phyloP scores from a whole-genome alignment of 2,113 vertebrate genomes.

The Xiphias gladius region DNA sequence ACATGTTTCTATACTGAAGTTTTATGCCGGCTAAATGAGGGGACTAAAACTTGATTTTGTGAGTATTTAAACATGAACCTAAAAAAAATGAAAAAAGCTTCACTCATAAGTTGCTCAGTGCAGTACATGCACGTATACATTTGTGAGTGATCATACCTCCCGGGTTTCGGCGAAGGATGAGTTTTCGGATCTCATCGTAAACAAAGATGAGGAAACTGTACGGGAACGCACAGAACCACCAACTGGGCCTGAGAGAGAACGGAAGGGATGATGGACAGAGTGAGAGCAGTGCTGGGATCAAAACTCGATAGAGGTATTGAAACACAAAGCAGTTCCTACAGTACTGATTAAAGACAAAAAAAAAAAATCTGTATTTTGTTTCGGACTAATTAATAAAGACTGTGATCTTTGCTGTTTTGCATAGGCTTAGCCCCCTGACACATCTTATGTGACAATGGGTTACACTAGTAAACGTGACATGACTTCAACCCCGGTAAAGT shows the following conservation, averaged over 20 bases:
- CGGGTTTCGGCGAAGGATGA: slow-evolving; percentile 93
- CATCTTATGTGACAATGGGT: too few species aligned
- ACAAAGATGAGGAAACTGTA: slow-evolving; percentile 97
- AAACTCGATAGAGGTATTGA: too few species aligned
- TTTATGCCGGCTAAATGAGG: too few species aligned
- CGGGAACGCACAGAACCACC: slow-evolving; percentile 96
- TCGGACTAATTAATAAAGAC: too few species aligned
- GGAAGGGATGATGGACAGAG: not conserved
- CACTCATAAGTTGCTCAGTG: not conserved
- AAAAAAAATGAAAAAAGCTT: too few species aligned
- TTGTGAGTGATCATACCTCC: slow-evolving; percentile 84
- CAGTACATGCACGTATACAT: not conserved
- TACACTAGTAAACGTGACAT: too few species aligned
- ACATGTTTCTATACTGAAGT: not conserved
- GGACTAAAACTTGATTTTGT: too few species aligned
- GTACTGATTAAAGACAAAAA: too few species aligned
- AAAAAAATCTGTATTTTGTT: too few species aligned
- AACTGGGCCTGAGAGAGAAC: slow-evolving; percentile 86
- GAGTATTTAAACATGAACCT: too few species aligned
- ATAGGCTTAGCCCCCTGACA: too few species aligned
- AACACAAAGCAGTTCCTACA: too few species aligned
- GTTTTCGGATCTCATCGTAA: slow-evolving; percentile 94
- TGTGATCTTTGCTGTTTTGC: not conserved
- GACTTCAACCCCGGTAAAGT: not conserved
- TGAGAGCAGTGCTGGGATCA: not conserved